phyloP scores from a whole-genome alignment of 2,797 vertebrate genomes.

The Clamator glandarius region DNA sequence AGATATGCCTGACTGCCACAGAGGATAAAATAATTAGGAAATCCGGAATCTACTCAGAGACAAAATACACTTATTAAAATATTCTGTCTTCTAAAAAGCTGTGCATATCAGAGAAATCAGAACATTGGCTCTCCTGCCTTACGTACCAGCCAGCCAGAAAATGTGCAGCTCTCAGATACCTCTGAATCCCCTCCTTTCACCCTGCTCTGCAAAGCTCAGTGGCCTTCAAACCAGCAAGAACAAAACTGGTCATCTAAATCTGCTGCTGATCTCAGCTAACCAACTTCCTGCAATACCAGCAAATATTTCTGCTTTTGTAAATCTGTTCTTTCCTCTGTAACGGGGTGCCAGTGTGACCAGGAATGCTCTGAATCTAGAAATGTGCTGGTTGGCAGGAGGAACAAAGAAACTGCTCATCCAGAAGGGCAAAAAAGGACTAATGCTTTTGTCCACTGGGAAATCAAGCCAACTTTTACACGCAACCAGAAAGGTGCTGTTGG shows the following conservation, averaged over 20 bases:
- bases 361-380: conserved; percentile 31
- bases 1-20: background rate
- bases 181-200: background rate
- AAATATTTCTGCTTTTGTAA: conserved; percentile 52
- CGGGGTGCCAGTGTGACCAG: background rate
- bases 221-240: background rate
- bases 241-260: conserved; percentile 10
- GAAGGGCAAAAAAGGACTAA: conserved; percentile 14
- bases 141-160: background rate
- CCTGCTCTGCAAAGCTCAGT: background rate
- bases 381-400: conserved; percentile 20
- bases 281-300: conserved; percentile 37
- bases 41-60: too few relatives aligned
- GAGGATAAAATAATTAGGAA: background rate
- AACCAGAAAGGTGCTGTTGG: background rate
- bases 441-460: background rate
- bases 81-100: background rate
- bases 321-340: background rate
- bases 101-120: background rate
- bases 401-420: conserved; percentile 56
- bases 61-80: background rate
- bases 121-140: background rate
- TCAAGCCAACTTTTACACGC: background rate
- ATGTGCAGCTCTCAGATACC: background rate
- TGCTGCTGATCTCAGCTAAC: conserved; percentile 10